Base-by-base conservation (phyloP, 2,888 invertebrate genomes). In the Iphiclides podalirius region DNA sequence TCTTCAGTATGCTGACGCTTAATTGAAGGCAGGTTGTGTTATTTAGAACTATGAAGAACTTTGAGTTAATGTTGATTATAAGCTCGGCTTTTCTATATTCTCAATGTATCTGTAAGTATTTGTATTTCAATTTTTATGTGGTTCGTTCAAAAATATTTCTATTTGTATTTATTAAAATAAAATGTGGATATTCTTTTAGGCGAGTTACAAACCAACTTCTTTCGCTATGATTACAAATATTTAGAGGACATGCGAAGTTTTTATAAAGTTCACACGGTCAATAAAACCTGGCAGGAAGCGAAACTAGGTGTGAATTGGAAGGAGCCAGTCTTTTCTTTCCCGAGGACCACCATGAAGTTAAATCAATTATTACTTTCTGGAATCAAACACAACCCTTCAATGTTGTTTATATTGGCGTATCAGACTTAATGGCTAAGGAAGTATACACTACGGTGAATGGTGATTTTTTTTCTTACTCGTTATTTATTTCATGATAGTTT, bases 211-310 rank as follows among this genome's bases (percentile, higher is more conserved):
- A 15, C 9, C 4, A 37, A 23, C 14, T 42, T 37, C 34, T 63
- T 61, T n/a, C 52, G 63, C 4, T 53, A 54, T 20, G 64, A 63
- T 41, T 64, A 64, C 46, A 54, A 41, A 12, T 61, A 51, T 43
- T 36, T 57, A 9, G 46, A 52, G 8, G 50, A 58, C 1, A 40
- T 37, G 2, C 39, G 49, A n/a, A 51, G 52, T 2, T 63, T 59
- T 28, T 60, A 60, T 43, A 64, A 63, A 50, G 52, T 62, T 11
- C 61, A 62, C 15, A 60, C 55, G 4, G 35, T 54, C n/a, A 40
- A 43, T 4, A 45, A 37, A 16, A 59, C 51, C 1, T 64, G 63
- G 61, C 8, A 35, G 13, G 52, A 61, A 14, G 61, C 60, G 0
- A 58, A 50, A 35, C 50, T 52, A 23, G 28, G 14, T 61, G 59